Evolutionary conservation across 1,140 invertebrate genomes (phyloP), one percentile per base, ranked within the genome.

Genomic region (Ericerus pela): DNA sequence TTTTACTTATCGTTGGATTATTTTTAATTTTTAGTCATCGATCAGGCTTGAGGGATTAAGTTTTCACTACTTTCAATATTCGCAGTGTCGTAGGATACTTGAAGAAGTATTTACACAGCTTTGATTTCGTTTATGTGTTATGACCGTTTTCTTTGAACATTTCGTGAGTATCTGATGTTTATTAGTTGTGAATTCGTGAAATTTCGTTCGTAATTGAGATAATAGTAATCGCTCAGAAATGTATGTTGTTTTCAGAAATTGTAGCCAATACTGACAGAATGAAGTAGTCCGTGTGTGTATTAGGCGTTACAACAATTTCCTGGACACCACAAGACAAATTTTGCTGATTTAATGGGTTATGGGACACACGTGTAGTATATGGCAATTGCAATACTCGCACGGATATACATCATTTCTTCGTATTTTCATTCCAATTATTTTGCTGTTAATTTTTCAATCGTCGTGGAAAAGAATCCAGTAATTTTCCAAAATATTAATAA

Each of bases 391-490:
- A 64, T 74, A 77, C 62, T 70, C 72, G 3, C 72, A 78, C 57
- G 79, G 78, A 1, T 75, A 76, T 57, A 75, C 72, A 36, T 81
- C 83, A 62, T 78, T 78, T 5, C 80, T 82, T 2, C 81, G 78
- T 30, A 75, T 80, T 60, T 73, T 88, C 16, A 72, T 82, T 53
- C 80, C 84, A 69, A 79, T 82, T 47, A 75, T 87, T 60, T 84
- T 81, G 68, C 81, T 85, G 65, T 79, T 86, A 60, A 73, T 87
- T 56, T 69, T 88, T 10, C 72, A 83, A 43, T 84, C 84, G 28
- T 80, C 82, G 10, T 85, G 82, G 82, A 82, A 86, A 65, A 73
- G 76, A 62, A 85, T 86, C 58, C 78, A 84, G 81, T 85, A 74
- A 78, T 79, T 72, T 53, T 56, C 36, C 14, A 33, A n/a, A n/a